Evolutionary conservation across 2,888 invertebrate genomes (phyloP).

Genomic region (Drosophila eohydei): DNA sequence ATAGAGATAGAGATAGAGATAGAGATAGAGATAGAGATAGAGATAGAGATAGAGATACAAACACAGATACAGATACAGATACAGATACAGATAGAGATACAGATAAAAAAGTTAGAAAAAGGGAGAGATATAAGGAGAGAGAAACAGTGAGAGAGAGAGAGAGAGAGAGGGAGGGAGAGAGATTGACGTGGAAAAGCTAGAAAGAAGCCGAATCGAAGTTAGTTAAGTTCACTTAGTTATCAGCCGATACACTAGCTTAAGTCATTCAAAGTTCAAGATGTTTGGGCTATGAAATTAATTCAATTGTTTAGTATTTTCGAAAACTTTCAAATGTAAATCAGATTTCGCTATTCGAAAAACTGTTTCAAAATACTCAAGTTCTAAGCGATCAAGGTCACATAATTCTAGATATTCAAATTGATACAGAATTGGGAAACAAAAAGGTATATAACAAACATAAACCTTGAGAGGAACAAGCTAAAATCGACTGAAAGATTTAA

Average conservation of each 20-base stretch:
- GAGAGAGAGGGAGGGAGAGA: too few species aligned
- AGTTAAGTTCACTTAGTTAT: too few species aligned
- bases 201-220: background rate
- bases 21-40: background rate
- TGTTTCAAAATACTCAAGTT: background rate
- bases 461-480: background rate
- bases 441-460: background rate
- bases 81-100: background rate
- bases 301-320: background rate
- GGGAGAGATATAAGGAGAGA: too few species aligned
- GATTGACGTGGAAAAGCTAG: too few species aligned
- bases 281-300: background rate
- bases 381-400: background rate
- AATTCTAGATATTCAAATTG: background rate
- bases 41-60: background rate
- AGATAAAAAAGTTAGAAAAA: too few species aligned
- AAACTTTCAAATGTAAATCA: background rate
- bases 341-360: background rate
- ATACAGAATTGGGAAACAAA: background rate
- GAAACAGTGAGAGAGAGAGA: too few species aligned
- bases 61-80: conserved; percentile 8
- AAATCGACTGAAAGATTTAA: background rate
- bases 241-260: background rate
- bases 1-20: background rate
- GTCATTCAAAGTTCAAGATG: background rate